phyloP scores from a whole-genome alignment of 2,113 vertebrate genomes.

The Rhombomys opimus region DNA sequence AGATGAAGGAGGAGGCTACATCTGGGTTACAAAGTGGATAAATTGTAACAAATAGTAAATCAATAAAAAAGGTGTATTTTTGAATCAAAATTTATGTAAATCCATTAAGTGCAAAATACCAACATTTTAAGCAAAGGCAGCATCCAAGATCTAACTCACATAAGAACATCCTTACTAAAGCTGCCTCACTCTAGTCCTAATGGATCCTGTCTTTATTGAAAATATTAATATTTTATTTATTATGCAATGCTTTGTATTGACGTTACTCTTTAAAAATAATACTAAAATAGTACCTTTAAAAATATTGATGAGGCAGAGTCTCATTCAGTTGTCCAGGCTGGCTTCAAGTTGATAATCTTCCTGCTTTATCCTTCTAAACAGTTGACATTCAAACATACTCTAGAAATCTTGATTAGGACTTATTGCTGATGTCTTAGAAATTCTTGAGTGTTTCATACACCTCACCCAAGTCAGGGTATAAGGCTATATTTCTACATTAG shows the following conservation, averaged over 20 bases:
- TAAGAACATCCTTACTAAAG: fast-evolving
- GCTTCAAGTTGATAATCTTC: not conserved
- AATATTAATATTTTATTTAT: not conserved
- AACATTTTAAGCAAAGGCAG: conserved; percentile 13
- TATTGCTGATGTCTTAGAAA: not conserved
- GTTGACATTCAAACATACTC: not conserved
- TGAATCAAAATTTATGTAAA: conserved; percentile 7
- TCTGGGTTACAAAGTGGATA: too few relatives aligned
- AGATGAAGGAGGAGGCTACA: too few relatives aligned
- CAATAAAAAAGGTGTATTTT: not conserved
- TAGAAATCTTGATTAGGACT: not conserved
- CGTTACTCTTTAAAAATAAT: not conserved
- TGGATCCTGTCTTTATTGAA: not conserved
- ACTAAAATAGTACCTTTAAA: not conserved
- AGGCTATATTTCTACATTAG: not conserved
- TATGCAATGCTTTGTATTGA: not conserved
- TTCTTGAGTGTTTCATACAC: not conserved
- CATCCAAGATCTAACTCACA: not conserved
- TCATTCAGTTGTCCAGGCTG: not conserved
- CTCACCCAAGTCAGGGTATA: not conserved
- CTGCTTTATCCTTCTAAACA: not conserved
- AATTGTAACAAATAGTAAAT: too few relatives aligned
- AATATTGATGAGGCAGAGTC: not conserved
- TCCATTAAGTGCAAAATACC: not conserved
- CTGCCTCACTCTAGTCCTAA: not conserved